These are phyloP conservation scores for Australoheros scitulus DNA, from an alignment of 2,113 vertebrate species.

Conservation along the genomic window DNA sequence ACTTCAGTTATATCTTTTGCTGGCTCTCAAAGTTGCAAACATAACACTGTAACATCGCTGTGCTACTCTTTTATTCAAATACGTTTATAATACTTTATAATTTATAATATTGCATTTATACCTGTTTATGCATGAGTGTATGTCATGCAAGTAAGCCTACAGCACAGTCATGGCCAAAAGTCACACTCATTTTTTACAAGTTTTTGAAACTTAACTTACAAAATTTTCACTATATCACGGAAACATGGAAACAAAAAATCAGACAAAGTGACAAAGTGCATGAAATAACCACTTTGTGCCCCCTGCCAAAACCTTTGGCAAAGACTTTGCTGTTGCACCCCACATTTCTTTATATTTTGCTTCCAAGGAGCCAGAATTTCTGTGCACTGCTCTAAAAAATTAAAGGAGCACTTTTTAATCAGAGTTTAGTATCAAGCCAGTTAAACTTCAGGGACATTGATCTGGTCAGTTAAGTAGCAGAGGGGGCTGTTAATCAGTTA, in stretches of 20 bases:
- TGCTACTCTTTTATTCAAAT: not conserved
- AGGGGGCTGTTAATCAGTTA: no score
- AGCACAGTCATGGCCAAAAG: not conserved
- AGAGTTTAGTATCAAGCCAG: no score
- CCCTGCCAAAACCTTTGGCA: not conserved
- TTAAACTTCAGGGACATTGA: no score
- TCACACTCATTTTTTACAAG: no score
- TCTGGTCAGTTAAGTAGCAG: no score
- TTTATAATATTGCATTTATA: not conserved
- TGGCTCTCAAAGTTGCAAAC: not conserved
- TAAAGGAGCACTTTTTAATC: no score
- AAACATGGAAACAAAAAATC: not conserved
- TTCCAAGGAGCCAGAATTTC: not conserved
- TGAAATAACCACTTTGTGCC: not conserved
- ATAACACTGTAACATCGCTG: not conserved
- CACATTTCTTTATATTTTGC: not conserved
- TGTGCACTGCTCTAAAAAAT: no score
- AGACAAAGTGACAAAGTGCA: not conserved
- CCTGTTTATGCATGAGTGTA: not conserved
- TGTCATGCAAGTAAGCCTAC: not conserved
- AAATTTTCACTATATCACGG: not conserved
- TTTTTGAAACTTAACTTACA: no score
- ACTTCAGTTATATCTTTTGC: not conserved
- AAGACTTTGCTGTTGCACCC: not conserved
- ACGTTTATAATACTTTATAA: no score